Conservation (phyloP, 2,113 vertebrate species). For the Paracanthobrama guichenoti region DNA sequence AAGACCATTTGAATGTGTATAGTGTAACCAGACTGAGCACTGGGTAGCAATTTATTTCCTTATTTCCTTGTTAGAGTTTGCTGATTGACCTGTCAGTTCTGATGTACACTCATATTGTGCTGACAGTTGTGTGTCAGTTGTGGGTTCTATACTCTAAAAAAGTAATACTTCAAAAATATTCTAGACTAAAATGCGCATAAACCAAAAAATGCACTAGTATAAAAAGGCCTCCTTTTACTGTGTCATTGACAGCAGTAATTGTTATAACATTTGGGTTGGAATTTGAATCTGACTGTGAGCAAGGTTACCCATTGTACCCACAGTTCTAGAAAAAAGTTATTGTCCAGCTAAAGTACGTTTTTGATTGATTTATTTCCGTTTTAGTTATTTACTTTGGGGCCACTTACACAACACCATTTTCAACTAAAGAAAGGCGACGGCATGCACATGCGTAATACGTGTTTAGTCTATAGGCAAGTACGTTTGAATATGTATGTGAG, state of each 20-base stretch:
- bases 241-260: neutral
- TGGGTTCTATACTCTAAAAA: neutral
- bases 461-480: too few species aligned
- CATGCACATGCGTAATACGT: too few species aligned
- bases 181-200: neutral
- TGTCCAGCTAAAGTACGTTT: too few species aligned
- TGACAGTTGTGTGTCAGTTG: neutral
- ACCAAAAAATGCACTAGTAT: neutral
- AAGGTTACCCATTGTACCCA: too few species aligned
- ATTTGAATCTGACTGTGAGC: too few species aligned
- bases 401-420: too few species aligned
- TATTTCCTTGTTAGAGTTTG: neutral
- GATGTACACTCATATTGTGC: neutral
- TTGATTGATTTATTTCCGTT: too few species aligned
- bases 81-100: constrained; percentile 14
- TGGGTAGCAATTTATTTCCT: neutral
- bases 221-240: neutral
- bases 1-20: neutral
- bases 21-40: neutral
- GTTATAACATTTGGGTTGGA: neutral
- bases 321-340: too few species aligned
- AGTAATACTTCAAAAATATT: neutral
- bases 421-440: too few species aligned
- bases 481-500: too few species aligned
- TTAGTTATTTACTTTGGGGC: too few species aligned